These are phyloP conservation scores for Microcebus murinus DNA, from an alignment of 2,113 vertebrate species.

Conservation along the genomic window DNA sequence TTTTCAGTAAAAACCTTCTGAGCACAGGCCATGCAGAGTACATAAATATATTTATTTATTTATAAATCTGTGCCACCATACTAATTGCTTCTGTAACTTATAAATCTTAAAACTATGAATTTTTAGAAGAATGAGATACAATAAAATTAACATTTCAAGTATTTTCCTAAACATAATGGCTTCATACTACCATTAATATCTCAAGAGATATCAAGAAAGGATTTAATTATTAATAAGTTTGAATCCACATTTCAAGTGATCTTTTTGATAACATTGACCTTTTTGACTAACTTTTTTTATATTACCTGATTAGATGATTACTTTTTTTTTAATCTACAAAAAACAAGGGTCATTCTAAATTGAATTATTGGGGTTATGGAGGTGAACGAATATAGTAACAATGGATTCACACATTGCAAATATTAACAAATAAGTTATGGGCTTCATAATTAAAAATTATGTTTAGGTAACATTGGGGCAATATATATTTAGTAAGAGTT, in stretches of 20 bases:
- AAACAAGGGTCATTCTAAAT: not conserved
- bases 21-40: not conserved
- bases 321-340: not conserved
- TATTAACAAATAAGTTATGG: not conserved
- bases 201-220: not conserved
- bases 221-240: not conserved
- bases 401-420: not conserved
- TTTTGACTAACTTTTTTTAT: not conserved
- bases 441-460: not conserved
- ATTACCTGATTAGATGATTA: not conserved
- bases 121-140: not conserved
- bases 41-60: not conserved
- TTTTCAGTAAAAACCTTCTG: not conserved
- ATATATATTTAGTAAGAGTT: not conserved
- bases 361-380: not conserved
- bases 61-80: not conserved
- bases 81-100: not conserved
- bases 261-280: not conserved
- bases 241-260: not conserved
- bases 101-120: not conserved
- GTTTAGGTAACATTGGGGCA: not conserved
- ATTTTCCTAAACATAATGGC: not conserved
- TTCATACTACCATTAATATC: not conserved
- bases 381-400: not conserved
- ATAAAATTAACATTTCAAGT: not conserved